Conservation (phyloP, 2,797 vertebrate species). For the Onychomys torridus region DNA sequence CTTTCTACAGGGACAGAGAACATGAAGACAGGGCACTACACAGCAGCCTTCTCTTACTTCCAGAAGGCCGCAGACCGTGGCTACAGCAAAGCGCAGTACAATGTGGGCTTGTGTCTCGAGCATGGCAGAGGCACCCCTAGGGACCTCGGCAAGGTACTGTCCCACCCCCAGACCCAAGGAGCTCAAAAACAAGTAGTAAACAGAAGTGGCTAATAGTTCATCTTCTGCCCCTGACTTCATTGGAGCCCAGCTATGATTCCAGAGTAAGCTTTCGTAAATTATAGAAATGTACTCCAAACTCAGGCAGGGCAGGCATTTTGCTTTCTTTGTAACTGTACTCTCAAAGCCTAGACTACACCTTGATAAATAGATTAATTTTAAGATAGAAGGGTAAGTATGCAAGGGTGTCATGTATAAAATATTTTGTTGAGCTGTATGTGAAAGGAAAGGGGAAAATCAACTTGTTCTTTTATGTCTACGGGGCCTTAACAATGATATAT, state of each 20-base stretch:
- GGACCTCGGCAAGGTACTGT: conserved; percentile 90
- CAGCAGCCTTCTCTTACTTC: conserved; percentile 93
- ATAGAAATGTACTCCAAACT: neutral
- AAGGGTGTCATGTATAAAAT: neutral
- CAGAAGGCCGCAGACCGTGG: conserved; percentile 91
- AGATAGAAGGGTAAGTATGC: neutral
- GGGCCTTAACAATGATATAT: conserved; percentile 24
- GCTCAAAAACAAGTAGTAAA: neutral
- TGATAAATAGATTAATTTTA: conserved; percentile 30
- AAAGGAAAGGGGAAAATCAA: neutral
- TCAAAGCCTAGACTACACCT: neutral
- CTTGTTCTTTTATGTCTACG: neutral
- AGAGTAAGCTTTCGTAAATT: neutral
- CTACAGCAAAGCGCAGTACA: conserved; percentile 97
- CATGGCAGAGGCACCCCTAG: conserved; percentile 91
- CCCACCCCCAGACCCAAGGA: neutral
- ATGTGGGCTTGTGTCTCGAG: conserved; percentile 95
- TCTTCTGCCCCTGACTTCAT: neutral
- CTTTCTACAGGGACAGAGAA: conserved; percentile 91
- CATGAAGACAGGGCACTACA: conserved; percentile 86
- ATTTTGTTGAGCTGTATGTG: conserved; percentile 36
- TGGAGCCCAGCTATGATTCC: neutral
- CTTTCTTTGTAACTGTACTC: neutral
- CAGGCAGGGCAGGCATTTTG: conserved; percentile 13
- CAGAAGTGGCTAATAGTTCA: neutral